phyloP scores from a whole-genome alignment of 2,797 vertebrate genomes.

The Aselliscus stoliczkanus region DNA sequence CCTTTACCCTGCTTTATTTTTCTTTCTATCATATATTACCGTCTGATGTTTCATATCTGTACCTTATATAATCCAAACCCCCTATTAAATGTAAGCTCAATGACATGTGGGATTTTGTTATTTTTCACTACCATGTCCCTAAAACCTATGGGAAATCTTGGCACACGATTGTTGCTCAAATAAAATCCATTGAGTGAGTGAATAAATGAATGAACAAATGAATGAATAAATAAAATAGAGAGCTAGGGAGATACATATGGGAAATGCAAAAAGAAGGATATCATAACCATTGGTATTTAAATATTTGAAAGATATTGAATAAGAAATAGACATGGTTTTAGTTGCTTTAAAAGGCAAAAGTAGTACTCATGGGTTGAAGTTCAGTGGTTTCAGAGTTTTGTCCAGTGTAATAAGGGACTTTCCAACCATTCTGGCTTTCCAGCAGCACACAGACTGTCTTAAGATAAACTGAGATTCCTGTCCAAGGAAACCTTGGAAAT shows the following conservation, averaged over 20 bases:
- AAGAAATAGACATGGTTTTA: not conserved
- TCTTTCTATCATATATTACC: not conserved
- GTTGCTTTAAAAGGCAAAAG: not conserved
- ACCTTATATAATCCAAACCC: not conserved
- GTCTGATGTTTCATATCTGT: not conserved
- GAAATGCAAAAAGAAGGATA: not conserved
- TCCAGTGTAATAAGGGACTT: not conserved
- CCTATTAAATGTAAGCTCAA: not conserved
- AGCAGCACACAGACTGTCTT: not conserved
- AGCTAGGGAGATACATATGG: not conserved
- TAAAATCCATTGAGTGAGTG: not conserved
- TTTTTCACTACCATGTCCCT: not conserved
- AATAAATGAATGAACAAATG: not conserved
- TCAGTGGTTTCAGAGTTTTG: slow-evolving; percentile 4
- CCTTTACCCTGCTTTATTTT: not conserved
- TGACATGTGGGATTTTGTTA: not conserved
- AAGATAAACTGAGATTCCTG: slow-evolving; percentile 22
- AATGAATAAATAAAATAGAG: not conserved
- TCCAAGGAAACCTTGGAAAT: not conserved
- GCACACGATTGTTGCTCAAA: not conserved
- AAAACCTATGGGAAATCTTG: not conserved
- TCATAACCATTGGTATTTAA: not conserved
- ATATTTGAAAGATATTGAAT: not conserved
- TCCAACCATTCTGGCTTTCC: not conserved
- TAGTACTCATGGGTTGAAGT: not conserved